Conservation (phyloP, 2,113 vertebrate species). For the Meriones unguiculatus region DNA sequence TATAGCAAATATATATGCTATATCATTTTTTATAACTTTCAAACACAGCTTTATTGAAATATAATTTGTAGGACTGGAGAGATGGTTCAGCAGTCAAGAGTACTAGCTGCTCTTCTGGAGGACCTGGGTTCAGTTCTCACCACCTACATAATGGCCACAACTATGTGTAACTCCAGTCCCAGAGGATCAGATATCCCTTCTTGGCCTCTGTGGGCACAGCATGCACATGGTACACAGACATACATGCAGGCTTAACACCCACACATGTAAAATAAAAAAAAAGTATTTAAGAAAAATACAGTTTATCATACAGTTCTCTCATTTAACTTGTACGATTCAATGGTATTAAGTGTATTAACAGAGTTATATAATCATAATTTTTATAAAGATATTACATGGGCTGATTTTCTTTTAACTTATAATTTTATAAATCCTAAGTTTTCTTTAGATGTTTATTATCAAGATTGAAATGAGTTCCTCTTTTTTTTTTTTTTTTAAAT, state of each 20-base stretch:
- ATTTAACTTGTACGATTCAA: slow-evolving; percentile 9
- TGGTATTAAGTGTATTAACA: slow-evolving; percentile 24
- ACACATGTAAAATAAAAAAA: not conserved
- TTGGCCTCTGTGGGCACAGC: not conserved
- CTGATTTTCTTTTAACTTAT: slow-evolving; percentile 47
- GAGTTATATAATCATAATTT: not conserved
- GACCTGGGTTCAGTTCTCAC: not conserved
- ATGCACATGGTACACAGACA: not conserved
- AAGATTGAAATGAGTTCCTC: slow-evolving; percentile 33
- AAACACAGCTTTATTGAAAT: slow-evolving; percentile 45
- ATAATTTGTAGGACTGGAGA: slow-evolving; percentile 24
- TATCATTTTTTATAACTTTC: slow-evolving; percentile 36
- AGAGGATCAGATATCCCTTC: not conserved
- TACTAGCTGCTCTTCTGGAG: not conserved
- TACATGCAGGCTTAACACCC: not conserved
- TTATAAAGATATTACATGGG: slow-evolving; percentile 34
- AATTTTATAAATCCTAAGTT: slow-evolving; percentile 30
- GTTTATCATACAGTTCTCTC: not conserved
- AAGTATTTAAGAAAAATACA: slow-evolving; percentile 10
- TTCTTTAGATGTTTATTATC: slow-evolving; percentile 53
- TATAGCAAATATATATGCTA: slow-evolving; percentile 10
- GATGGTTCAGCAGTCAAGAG: not conserved
- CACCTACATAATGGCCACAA: not conserved
- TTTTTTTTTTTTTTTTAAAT: not conserved
- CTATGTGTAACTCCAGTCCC: not conserved